Base-by-base conservation (phyloP, 2,888 invertebrate genomes). In the Disparrhopalites patrizii region DNA sequence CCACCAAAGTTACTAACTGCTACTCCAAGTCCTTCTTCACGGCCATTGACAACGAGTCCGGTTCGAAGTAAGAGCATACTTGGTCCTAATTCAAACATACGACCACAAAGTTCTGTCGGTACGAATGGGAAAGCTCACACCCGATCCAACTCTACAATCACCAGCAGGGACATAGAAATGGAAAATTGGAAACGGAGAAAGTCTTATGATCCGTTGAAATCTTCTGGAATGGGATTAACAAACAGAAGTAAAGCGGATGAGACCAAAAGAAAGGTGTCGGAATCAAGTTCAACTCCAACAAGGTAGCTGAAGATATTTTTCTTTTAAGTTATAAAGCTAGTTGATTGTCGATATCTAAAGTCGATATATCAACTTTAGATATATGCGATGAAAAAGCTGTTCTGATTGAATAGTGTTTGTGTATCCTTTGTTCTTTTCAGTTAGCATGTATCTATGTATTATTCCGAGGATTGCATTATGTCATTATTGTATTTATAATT, bases 151-250 rank as follows among this genome's bases (percentile, higher is more conserved):
- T 89, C 89, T 30, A 87, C 88, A 0, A 80, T 89, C 3, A 87
- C 88, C 0, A 83, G 87, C 51, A 86, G 88, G 79, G 93, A 93
- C 79, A 86, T 87, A 8, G 90, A 92, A 77, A 87, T 93, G 82
- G 93, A 93, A 79, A 95, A 95, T 81, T 97, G 96, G 96, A 92
- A 94, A 78, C 85, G 96, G 67, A 83, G 97, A 70, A 95, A 95
- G 76, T 93, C 91, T 75, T 97, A 97, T 80, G 94, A 97, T 81
- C 96, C 96, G 30, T 88, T 92, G 85, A 91, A 89, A 79, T 92
- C 95, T 0, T 95, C 94, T 0, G 91, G 91, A 23, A 92, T 93
- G 78, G 93, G 90, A 27, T 87, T 85, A 76, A 68, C 68, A 15
- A 63, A 54, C 20, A 67, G 31, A 18, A 66, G 58, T 40, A 55